Base-by-base conservation (phyloP, 1,140 invertebrate species). In the Sycobia sp. region DNA sequence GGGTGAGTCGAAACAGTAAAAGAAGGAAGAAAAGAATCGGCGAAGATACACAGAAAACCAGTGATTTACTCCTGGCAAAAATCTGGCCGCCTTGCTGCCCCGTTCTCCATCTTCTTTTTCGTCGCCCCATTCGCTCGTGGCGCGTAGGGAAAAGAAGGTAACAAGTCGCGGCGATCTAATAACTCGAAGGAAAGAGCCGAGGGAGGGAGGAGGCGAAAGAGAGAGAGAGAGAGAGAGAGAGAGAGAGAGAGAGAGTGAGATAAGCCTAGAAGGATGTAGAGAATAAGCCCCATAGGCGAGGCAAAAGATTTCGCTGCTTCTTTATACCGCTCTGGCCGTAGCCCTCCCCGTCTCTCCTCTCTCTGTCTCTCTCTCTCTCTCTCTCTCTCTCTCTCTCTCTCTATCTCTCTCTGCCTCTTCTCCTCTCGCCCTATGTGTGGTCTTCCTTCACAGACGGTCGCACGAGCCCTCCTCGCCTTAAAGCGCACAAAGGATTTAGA, bases 71-170 rank as follows among this genome's bases (percentile, higher is more conserved):
- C 39, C 39, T 16, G 25, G 27, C 16, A n/a, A 44, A 32, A 22
- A 53, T 57, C 2, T 38, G 36, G n/a, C 22, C 2, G n/a, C 9
- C 13, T 18, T 18, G 16, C 25, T 1, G 7, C 49, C 29, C 16
- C 43, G 47, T 50, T n/a, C 18, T 34, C 25, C 29, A 54, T 69
- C 46, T 57, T 57, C 38, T 39, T n/a, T 41, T 29, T 53, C 44
- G 51, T 59, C 16, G 8, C 41, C 1, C 38, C 50, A 36, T 38
- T 32, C 27, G 1, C 11, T 23, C 10, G 7, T 9, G 27, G 18
- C 36, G 13, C 11, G 36, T 3, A 36, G 10, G 2, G 25, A 29
- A 34, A 32, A 14, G 23, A 32, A 38, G 4, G n/a, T 36, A 44
- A 53, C 25, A 23, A 53, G 39, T 9, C 16, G 38, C 34, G 43